Evolutionary conservation across 2,888 invertebrate species (phyloP).

Genomic region (Hemithea aestivaria): DNA sequence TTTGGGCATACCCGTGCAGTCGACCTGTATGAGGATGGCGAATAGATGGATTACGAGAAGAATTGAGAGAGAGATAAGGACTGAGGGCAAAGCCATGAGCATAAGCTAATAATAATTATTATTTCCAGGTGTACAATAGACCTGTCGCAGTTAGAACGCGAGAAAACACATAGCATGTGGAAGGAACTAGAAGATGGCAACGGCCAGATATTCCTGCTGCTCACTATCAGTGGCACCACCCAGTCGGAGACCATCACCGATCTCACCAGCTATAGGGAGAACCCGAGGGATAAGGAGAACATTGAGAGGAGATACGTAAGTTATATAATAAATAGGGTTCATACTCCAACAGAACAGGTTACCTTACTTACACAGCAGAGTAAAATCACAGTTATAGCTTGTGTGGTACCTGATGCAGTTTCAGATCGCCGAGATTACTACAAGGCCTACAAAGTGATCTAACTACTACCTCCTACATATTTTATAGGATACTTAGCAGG

Average conservation of each 20-base stretch:
- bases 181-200: slow-evolving; percentile 93
- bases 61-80: too few relatives aligned
- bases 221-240: slow-evolving; percentile 97
- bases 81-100: too few relatives aligned
- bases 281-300: slow-evolving; percentile 83
- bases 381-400: too few relatives aligned
- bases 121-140: slow-evolving; percentile 89
- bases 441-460: too few relatives aligned
- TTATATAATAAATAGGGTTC: slow-evolving; percentile 23
- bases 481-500: too few relatives aligned
- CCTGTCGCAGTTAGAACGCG: slow-evolving; percentile 89
- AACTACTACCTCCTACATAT: too few relatives aligned
- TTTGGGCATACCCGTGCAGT: too few relatives aligned
- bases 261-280: slow-evolving; percentile 90
- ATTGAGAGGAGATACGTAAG: slow-evolving; percentile 85
- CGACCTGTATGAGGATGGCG: too few relatives aligned
- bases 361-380: too few relatives aligned
- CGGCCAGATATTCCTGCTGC: slow-evolving; percentile 90
- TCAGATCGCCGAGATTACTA: too few relatives aligned
- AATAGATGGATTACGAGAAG: too few relatives aligned
- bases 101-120: slow-evolving; percentile 1
- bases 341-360: background rate
- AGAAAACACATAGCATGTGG: slow-evolving; percentile 94
- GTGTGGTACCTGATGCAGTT: too few relatives aligned
- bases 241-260: slow-evolving; percentile 96